Percentiles rank a stretch among this genome's conserved stretches.
Evolutionary conservation across 2,888 invertebrate genomes (phyloP).

Genomic region (Diaperis boleti): DNA sequence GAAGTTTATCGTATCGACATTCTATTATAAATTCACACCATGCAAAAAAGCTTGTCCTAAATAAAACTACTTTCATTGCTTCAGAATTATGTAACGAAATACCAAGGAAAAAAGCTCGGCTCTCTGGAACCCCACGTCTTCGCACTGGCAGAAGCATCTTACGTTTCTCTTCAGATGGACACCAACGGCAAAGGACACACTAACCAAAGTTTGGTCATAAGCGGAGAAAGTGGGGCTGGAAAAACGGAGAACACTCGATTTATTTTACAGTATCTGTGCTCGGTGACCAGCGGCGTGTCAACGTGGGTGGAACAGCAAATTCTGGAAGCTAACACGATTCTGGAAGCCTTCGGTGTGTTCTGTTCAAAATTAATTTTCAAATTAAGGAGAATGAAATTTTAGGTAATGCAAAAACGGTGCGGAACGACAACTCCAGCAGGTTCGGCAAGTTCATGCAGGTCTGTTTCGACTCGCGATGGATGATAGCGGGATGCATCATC

Average conservation of each 20-base stretch:
- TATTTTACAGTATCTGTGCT: constrained; percentile 91
- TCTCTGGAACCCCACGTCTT: constrained; percentile 89
- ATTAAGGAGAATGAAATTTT: constrained; percentile 36
- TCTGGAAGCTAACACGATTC: constrained; percentile 91
- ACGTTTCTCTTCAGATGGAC: constrained; percentile 76
- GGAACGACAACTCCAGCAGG: constrained; percentile 93
- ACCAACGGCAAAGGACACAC: constrained; percentile 54
- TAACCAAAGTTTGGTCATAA: constrained; percentile 90
- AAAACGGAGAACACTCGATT: constrained; percentile 95
- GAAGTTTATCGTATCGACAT: no score
- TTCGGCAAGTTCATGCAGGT: constrained; percentile 98
- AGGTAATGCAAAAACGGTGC: constrained; percentile 94
- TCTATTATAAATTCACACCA: no score
- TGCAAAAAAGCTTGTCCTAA: no score
- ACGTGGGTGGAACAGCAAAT: constrained; percentile 98
- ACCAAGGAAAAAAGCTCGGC: constrained; percentile 86
- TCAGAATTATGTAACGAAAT: constrained; percentile 85
- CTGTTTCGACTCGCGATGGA: constrained; percentile 88
- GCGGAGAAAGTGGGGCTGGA: constrained; percentile 93
- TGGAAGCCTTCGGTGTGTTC: constrained; percentile 87
- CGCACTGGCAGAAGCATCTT: constrained; percentile 90
- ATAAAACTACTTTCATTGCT: no score
- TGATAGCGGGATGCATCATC: constrained; percentile 91
- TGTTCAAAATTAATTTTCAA: background rate
- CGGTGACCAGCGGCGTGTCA: constrained; percentile 82